Evolutionary conservation across 2,113 vertebrate species (phyloP), one percentile per base, ranked within the genome.

Genomic region (Toxotes chatareus): DNA sequence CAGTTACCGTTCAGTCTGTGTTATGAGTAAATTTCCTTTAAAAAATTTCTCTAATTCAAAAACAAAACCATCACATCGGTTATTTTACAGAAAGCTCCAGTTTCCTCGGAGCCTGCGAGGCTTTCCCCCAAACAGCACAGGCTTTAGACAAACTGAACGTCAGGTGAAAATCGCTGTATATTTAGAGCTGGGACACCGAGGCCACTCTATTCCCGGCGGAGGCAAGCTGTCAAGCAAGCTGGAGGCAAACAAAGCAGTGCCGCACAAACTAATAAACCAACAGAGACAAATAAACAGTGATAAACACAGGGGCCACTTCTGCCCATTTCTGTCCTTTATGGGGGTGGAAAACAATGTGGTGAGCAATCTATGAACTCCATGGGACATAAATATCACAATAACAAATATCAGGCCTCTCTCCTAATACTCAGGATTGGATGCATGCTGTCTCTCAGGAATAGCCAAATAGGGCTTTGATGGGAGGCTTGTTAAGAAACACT

Each of bases 191-290:
- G 89, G 86, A 93, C 86, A 70, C 66, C 49, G 84, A 93, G 89
- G 93, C 91, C 92, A 91, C 88, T 85, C 81, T 83, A 87, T 91
- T 95, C 93, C 91, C 92, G 73, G 79, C 0, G 84, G 92, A 93
- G 79, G 63, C 88, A 90, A 87, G 92, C 93, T 94, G 92, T 94
- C 90, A 91, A 88, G 92, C 92, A 91, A 92, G 94, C 93, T 92
- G 90, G 83, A 94, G 92, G 93, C 88, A 94, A 93, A 94, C 90
- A 92, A 88, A 93, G 89, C 86, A 79, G 88, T 72, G 72, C 66
- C 57, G 84, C 82, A 87, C 84, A 89, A 93, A 91, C 92, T 90
- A 94, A 91, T 92, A 93, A 93, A 93, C 91, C 91, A 89, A 91
- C 84, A 82, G 81, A 94, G 88, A 93, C 89, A 83, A 90, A 92